Conservation (phyloP, 2,113 vertebrate species). For the Hoplias malabaricus region DNA sequence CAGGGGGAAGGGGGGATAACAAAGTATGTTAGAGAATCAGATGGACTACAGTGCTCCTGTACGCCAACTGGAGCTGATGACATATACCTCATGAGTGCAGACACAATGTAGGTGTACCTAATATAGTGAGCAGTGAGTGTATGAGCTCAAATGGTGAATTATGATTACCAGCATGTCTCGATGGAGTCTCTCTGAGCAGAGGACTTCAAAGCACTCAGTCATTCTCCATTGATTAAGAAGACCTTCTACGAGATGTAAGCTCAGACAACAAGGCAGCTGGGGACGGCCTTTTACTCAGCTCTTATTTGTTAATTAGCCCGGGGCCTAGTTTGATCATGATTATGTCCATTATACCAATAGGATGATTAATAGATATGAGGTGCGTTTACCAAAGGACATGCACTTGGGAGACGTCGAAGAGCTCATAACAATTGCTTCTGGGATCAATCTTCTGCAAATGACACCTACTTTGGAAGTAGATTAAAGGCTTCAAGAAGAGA, state of each 20-base stretch:
- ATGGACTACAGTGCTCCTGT: too few relatives aligned
- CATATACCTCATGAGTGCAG: too few relatives aligned
- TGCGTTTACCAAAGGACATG: background rate
- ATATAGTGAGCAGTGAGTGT: too few relatives aligned
- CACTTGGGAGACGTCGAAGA: background rate
- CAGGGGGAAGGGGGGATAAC: too few relatives aligned
- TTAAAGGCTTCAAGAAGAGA: slow-evolving; percentile 9
- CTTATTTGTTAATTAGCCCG: background rate
- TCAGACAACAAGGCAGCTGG: background rate
- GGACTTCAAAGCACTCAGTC: background rate
- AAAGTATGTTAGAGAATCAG: too few relatives aligned
- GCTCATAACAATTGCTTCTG: slow-evolving; percentile 9
- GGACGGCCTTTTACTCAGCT: slow-evolving; percentile 5
- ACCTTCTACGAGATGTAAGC: background rate
- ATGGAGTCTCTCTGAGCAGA: background rate
- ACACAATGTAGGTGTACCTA: too few relatives aligned
- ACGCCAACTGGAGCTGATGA: too few relatives aligned
- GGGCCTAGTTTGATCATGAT: background rate
- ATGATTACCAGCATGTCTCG: background rate
- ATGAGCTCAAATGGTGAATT: background rate
- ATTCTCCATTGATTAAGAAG: slow-evolving; percentile 4
- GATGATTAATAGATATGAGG: slow-evolving; percentile 21
- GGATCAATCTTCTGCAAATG: slow-evolving; percentile 20
- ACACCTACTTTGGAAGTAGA: slow-evolving; percentile 6
- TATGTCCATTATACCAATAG: slow-evolving; percentile 27